phyloP scores from a whole-genome alignment of 1,140 invertebrate species.

The Xylocopa sonorina region DNA sequence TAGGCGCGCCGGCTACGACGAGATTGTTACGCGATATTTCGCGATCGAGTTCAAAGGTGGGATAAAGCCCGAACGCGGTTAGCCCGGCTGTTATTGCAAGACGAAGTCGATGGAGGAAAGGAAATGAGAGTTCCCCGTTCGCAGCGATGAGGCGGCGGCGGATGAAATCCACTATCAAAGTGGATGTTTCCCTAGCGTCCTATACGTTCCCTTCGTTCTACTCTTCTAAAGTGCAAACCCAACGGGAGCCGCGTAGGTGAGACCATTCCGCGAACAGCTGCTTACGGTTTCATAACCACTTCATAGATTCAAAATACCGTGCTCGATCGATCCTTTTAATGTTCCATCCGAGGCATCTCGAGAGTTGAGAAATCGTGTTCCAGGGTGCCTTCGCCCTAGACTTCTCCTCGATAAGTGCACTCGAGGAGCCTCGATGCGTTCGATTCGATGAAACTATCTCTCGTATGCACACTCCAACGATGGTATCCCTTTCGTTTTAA shows the following conservation, averaged over 20 bases:
- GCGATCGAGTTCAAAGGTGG: constrained; percentile 14
- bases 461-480: no score
- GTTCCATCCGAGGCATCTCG: background rate
- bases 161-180: constrained; percentile 70
- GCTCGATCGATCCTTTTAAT: background rate
- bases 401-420: background rate
- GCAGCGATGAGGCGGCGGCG: constrained; percentile 26
- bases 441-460: no score
- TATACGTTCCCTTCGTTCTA: constrained; percentile 69
- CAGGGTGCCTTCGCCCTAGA: background rate
- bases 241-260: constrained; percentile 18
- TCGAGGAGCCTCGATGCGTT: no score
- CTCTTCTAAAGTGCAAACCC: constrained; percentile 61
- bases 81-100: constrained; percentile 48
- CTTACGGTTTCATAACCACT: constrained; percentile 63
- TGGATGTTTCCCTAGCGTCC: constrained; percentile 68
- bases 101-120: constrained; percentile 15
- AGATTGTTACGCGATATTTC: constrained; percentile 15
- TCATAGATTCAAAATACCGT: constrained; percentile 51
- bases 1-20: background rate
- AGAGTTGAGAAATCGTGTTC: background rate
- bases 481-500: no score
- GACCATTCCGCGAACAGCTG: constrained; percentile 51
- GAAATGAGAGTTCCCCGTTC: background rate
- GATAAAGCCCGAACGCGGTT: constrained; percentile 45